These are phyloP conservation scores for Agelastica alni DNA, from an alignment of 2,888 invertebrate genomes.

Conservation along the genomic window DNA sequence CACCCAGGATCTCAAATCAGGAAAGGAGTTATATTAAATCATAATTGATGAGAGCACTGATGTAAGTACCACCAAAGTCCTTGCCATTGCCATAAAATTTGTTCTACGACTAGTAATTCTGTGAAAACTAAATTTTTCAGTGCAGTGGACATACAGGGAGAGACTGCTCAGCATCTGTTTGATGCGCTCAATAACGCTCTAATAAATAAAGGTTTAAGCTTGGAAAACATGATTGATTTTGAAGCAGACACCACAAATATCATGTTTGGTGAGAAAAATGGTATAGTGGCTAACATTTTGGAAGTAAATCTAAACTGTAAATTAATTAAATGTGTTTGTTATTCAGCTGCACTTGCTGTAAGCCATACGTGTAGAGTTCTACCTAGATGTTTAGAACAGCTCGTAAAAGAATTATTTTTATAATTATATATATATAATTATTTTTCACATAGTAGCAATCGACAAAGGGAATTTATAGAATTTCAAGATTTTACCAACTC, in stretches of 20 bases:
- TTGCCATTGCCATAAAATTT: conserved; percentile 28
- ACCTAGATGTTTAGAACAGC: conserved; percentile 19
- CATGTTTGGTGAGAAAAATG: conserved; percentile 27
- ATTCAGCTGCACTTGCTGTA: conserved; percentile 27
- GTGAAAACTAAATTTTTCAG: conserved; percentile 28
- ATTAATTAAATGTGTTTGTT: conserved; percentile 32
- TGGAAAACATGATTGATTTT: conserved; percentile 21
- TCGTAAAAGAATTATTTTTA: conserved; percentile 22
- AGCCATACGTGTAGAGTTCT: conserved; percentile 27
- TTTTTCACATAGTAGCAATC: too few relatives aligned
- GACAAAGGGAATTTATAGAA: too few relatives aligned
- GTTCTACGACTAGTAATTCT: conserved; percentile 13
- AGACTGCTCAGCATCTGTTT: conserved; percentile 25
- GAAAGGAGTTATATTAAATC: too few relatives aligned
- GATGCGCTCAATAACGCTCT: conserved; percentile 21
- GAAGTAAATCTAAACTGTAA: conserved; percentile 29
- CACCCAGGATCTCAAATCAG: too few relatives aligned
- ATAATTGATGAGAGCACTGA: conserved; percentile 30
- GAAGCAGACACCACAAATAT: conserved; percentile 30
- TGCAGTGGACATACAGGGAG: conserved; percentile 23
- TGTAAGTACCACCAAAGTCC: conserved; percentile 22
- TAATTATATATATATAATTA: too few relatives aligned
- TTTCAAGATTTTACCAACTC: too few relatives aligned
- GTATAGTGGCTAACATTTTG: conserved; percentile 25
- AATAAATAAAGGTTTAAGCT: conserved; percentile 15